phyloP scores from a whole-genome alignment of 2,797 vertebrate genomes.

The Cichlasoma orientale region DNA sequence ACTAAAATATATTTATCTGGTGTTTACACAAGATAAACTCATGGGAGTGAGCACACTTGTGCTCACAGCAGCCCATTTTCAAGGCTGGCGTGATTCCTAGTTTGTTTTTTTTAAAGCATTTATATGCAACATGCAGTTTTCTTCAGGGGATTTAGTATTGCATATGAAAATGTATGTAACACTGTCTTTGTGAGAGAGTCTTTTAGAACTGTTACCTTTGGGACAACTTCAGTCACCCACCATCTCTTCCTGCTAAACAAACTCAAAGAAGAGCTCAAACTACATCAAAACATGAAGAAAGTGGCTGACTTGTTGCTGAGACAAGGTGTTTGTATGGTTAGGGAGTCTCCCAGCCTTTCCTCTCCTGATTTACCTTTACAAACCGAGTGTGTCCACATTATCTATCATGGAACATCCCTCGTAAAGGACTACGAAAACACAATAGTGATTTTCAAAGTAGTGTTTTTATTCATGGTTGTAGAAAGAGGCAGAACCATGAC shows the following conservation, averaged over 20 bases:
- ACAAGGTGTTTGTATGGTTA: background rate
- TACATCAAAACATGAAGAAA: constrained; percentile 17
- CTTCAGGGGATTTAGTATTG: background rate
- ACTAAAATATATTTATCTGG: background rate
- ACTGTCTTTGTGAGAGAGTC: too few relatives aligned
- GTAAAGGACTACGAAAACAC: constrained; percentile 30
- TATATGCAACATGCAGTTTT: background rate
- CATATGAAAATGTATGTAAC: background rate
- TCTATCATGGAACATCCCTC: background rate
- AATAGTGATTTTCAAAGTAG: constrained; percentile 73
- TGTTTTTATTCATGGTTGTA: constrained; percentile 89
- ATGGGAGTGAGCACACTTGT: too few relatives aligned
- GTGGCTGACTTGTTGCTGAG: constrained; percentile 5
- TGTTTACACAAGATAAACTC: too few relatives aligned
- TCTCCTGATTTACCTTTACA: too few relatives aligned
- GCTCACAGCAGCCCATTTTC: background rate
- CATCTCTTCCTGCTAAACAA: constrained; percentile 19
- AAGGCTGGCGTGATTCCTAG: too few relatives aligned
- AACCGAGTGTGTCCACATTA: background rate
- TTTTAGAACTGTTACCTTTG: too few relatives aligned
- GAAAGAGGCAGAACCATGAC: constrained; percentile 79
- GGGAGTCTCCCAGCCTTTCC: too few relatives aligned
- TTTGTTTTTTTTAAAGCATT: background rate
- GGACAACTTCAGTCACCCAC: background rate
- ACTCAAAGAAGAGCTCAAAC: constrained; percentile 28